phyloP scores from a whole-genome alignment of 2,888 invertebrate species.

The Xylota sylvarum region DNA sequence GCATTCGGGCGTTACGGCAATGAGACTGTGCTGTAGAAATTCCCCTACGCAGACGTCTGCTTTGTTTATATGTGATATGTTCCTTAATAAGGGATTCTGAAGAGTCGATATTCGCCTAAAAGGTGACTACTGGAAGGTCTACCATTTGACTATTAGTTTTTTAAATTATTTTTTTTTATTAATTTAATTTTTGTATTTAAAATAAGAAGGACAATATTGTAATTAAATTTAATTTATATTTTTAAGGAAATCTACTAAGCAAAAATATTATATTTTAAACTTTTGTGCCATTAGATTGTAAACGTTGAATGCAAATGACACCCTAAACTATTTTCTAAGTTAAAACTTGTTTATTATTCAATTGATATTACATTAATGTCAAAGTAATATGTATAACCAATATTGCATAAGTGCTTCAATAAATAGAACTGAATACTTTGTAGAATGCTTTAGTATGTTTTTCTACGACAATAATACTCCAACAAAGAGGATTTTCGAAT shows the following conservation, averaged over 20 bases:
- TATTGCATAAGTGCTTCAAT: slow-evolving; percentile 44
- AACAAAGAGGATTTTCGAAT: no score
- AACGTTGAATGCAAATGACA: slow-evolving; percentile 59
- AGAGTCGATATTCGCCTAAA: slow-evolving; percentile 60
- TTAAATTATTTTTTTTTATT: slow-evolving; percentile 60
- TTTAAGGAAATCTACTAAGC: slow-evolving; percentile 2
- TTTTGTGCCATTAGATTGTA: slow-evolving; percentile 68
- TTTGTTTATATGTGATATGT: slow-evolving; percentile 68
- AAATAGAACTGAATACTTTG: slow-evolving; percentile 54
- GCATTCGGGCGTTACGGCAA: slow-evolving; percentile 81
- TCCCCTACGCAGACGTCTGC: slow-evolving; percentile 29
- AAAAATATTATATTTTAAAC: slow-evolving; percentile 33
- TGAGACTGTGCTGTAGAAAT: slow-evolving; percentile 82
- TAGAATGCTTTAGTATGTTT: background rate
- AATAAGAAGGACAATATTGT: slow-evolving; percentile 5
- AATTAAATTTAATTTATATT: slow-evolving; percentile 46
- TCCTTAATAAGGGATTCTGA: slow-evolving; percentile 62
- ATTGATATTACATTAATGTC: slow-evolving; percentile 76
- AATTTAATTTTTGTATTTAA: slow-evolving; percentile 34
- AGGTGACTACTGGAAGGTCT: slow-evolving; percentile 59
- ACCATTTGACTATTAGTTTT: slow-evolving; percentile 67
- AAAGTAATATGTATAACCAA: slow-evolving; percentile 26
- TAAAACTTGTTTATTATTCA: slow-evolving; percentile 15
- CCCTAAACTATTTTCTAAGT: slow-evolving; percentile 25
- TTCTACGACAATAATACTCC: no score